Conservation (phyloP, 1,140 invertebrate genomes). For the Panagrolaimus sp. region DNA sequence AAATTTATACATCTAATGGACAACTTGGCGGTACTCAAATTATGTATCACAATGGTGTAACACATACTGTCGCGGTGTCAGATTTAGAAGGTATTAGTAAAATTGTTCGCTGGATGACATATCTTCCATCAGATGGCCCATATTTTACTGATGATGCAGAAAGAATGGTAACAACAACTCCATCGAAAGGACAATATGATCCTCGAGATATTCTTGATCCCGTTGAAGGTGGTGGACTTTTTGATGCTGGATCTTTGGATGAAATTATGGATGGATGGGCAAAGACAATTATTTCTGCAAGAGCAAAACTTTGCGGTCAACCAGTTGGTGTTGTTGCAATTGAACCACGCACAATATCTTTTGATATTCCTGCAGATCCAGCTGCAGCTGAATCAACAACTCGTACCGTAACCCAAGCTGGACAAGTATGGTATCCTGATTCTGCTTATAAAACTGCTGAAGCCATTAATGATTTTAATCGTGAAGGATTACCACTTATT, state of each 20-base stretch:
- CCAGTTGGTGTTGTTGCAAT: slow-evolving; percentile 91
- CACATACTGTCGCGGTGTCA: slow-evolving; percentile 77
- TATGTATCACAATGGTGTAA: slow-evolving; percentile 91
- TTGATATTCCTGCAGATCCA: slow-evolving; percentile 89
- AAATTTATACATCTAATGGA: slow-evolving; percentile 92
- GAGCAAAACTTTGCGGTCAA: slow-evolving; percentile 85
- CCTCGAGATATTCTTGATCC: slow-evolving; percentile 76
- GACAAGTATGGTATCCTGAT: slow-evolving; percentile 94
- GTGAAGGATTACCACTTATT: slow-evolving; percentile 86
- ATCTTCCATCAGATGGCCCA: slow-evolving; percentile 60
- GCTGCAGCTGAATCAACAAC: slow-evolving; percentile 94
- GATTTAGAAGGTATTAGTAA: slow-evolving; percentile 88
- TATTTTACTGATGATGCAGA: not conserved
- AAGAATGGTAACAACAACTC: not conserved
- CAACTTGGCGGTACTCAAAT: slow-evolving; percentile 92
- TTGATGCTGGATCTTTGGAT: slow-evolving; percentile 78
- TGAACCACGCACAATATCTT: slow-evolving; percentile 87
- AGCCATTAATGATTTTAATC: slow-evolving; percentile 87
- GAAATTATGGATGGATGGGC: slow-evolving; percentile 95
- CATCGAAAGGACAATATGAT: slow-evolving; percentile 70
- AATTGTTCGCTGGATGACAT: slow-evolving; percentile 70
- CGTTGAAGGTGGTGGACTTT: slow-evolving; percentile 74
- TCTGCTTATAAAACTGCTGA: slow-evolving; percentile 80
- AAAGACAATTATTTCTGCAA: slow-evolving; percentile 82
- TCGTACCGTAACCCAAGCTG: slow-evolving; percentile 77